Evolutionary conservation across 1,140 invertebrate genomes (phyloP).

Genomic region (Drosophila santomea): DNA sequence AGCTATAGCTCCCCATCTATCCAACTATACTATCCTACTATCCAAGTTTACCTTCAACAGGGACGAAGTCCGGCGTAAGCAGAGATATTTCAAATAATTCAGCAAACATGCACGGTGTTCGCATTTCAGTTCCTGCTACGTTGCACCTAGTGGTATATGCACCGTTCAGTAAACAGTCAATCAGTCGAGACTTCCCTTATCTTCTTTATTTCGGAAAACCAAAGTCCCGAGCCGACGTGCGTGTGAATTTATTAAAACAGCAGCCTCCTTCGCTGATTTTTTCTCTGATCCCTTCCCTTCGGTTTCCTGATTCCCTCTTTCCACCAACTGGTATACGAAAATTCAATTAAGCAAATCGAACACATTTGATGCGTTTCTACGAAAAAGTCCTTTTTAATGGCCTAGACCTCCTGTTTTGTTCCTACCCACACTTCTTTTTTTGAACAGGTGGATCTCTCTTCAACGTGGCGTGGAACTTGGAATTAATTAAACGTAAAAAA

Average conservation of each 20-base stretch:
- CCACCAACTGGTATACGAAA: conserved; percentile 46
- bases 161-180: conserved; percentile 20
- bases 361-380: conserved; percentile 63
- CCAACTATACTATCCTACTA: not conserved
- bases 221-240: conserved; percentile 37
- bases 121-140: not conserved
- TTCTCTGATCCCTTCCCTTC: not conserved
- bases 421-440: not conserved
- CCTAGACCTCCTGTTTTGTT: not conserved
- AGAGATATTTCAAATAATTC: not conserved
- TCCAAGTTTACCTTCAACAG: not conserved
- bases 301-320: conserved; percentile 3
- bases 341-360: conserved; percentile 79
- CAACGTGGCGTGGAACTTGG: conserved; percentile 54
- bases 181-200: not conserved
- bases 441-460: conserved; percentile 28
- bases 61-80: no score
- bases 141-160: not conserved
- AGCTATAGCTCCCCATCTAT: not conserved
- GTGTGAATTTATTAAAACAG: conserved; percentile 71
- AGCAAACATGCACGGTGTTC: conserved; percentile 5
- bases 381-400: conserved; percentile 52
- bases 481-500: conserved; percentile 6
- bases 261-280: conserved; percentile 30
- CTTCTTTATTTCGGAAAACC: not conserved